phyloP scores from a whole-genome alignment of 2,888 invertebrate genomes.

The Tetrapedia diversipes region DNA sequence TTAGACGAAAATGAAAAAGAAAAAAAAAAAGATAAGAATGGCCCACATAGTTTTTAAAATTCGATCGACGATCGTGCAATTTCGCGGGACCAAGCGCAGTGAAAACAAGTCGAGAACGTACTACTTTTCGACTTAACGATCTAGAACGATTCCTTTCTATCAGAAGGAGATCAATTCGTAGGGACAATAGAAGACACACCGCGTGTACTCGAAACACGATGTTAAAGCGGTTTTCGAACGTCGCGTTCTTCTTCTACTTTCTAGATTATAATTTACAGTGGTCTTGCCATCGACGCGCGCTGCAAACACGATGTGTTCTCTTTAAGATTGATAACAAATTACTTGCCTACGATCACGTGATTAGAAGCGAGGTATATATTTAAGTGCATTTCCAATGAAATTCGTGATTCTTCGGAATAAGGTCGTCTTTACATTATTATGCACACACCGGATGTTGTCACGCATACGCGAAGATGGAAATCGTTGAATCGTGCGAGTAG shows the following conservation, averaged over 20 bases:
- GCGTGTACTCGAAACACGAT: not conserved
- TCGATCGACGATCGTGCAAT: conserved; percentile 63
- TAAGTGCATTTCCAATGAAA: conserved; percentile 10
- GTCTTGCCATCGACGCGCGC: conserved; percentile 16
- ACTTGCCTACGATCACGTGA: not conserved
- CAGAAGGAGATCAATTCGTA: conserved; percentile 5
- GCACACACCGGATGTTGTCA: conserved; percentile 66
- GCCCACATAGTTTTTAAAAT: conserved; percentile 32
- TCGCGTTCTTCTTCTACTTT: conserved; percentile 12
- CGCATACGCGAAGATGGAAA: conserved; percentile 41
- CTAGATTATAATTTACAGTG: conserved; percentile 24
- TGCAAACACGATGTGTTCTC: conserved; percentile 32
- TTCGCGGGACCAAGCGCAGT: conserved; percentile 71
- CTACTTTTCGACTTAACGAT: conserved; percentile 18
- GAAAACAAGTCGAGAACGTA: conserved; percentile 52
- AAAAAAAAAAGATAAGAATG: no score
- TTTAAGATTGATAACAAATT: conserved; percentile 22
- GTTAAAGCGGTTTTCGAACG: not conserved
- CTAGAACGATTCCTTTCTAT: conserved; percentile 26
- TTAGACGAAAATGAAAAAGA: no score
- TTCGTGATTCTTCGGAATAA: conserved; percentile 67
- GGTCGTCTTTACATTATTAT: conserved; percentile 49
- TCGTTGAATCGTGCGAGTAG: conserved; percentile 42
- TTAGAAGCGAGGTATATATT: not conserved
- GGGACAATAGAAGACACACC: conserved; percentile 3